Base-by-base conservation (phyloP, 2,113 vertebrate species). In the Micromys minutus region DNA sequence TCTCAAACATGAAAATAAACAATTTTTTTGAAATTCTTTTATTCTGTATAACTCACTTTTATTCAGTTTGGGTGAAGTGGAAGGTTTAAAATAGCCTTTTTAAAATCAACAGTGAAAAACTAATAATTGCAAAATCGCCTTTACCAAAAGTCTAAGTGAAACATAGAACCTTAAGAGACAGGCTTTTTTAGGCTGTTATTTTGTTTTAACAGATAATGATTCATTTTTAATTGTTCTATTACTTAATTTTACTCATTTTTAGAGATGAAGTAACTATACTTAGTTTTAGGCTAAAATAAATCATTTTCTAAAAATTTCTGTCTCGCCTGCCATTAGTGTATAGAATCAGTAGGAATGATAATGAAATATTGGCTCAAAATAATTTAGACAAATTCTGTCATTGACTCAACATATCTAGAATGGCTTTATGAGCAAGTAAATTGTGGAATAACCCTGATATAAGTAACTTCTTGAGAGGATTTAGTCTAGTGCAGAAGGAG, bases 291-390 rank as follows among this genome's bases (percentile, higher is more conserved):
- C 67, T 61, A 75, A 93, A 55, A 2, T 42, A 29, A 83, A 2
- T 16, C 47, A 85, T n/a, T 13, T 67, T 61, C 71, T 57, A 83
- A 15, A 74, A 77, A 31, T 71, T 63, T 57, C 3, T 50, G 6
- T 12, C 42, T 3, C 10, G 8, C 3, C 3, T 5, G 0, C 3
- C 39, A 4, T 5, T 76, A 75, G 10, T 52, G 29, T 55, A 72
- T 86, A 92, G 22, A 45, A 65, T 52, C 65, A 75, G 5, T 63
- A 83, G 12, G 47, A 50, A 15, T 87, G 19, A 61, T 77, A 34
- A 74, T 89, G 8, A 74, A 83, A 69, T 47, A 61, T 42, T 47
- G 8, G 0, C 29, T 29, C 71, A 50, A 91, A 59, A 83, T 34
- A 3, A 76, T 11, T 79, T 50, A 31, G 36, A n/a, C 9, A 29